phyloP scores from a whole-genome alignment of 2,888 invertebrate species.

The Mythimna loreyi region DNA sequence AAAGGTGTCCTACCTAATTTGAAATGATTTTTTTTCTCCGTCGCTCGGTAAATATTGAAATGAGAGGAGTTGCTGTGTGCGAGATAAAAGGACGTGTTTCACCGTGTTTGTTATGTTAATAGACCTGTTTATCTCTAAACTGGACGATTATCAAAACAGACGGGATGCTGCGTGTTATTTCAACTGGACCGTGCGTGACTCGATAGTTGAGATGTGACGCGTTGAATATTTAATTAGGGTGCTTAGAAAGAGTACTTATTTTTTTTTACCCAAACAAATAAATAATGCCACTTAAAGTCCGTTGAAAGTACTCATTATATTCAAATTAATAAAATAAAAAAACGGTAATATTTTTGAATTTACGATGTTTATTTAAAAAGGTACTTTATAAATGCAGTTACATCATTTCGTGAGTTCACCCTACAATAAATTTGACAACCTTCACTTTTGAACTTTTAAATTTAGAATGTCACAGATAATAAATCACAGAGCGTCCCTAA shows the following conservation, averaged over 20 bases:
- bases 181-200: conserved; percentile 87
- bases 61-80: conserved; percentile 42
- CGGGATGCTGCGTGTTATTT: conserved; percentile 88
- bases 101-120: conserved; percentile 62
- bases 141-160: conserved; percentile 76
- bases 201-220: conserved; percentile 61
- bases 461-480: conserved; percentile 48
- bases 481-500: conserved; percentile 59
- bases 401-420: conserved; percentile 28
- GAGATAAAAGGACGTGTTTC: conserved; percentile 50
- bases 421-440: conserved; percentile 42
- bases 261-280: conserved; percentile 60
- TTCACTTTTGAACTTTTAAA: conserved; percentile 40
- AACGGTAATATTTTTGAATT: background rate
- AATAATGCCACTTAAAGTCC: conserved; percentile 8
- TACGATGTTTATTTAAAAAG: background rate
- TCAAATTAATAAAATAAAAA: conserved; percentile 22
- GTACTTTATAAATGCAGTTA: background rate
- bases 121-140: conserved; percentile 73
- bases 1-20: conserved; percentile 41
- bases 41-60: conserved; percentile 52
- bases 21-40: conserved; percentile 44
- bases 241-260: conserved; percentile 54
- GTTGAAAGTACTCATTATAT: conserved; percentile 9
- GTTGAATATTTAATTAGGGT: conserved; percentile 81